Conservation (phyloP, 2,888 invertebrate species). For the Creontiades dilutus region DNA sequence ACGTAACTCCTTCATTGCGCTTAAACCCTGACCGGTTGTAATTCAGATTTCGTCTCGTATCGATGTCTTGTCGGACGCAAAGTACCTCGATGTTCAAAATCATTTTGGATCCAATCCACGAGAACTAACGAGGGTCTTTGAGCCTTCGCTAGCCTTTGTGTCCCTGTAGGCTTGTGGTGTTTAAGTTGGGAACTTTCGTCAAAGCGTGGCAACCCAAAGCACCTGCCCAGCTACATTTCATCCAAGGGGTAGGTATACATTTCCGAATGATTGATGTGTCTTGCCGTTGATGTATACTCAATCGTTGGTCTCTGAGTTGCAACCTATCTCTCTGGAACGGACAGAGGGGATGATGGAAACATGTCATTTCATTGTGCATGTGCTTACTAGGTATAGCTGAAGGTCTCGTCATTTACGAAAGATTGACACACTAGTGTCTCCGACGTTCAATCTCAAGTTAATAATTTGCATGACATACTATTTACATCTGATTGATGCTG, state of each 20-base stretch:
- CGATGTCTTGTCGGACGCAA: no score
- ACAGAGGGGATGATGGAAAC: background rate
- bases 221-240: conserved; percentile 22
- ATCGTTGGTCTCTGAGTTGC: background rate
- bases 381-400: background rate
- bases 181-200: conserved; percentile 19
- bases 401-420: background rate
- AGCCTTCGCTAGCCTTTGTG: background rate
- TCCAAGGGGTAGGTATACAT: conserved; percentile 1
- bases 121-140: conserved; percentile 6
- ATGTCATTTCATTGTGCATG: background rate
- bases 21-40: no score
- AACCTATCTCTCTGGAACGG: background rate
- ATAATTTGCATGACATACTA: no score
- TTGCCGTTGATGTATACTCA: background rate
- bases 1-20: no score
- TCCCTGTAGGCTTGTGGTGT: background rate
- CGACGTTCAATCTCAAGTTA: no score
- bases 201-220: background rate
- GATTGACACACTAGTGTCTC: background rate
- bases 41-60: no score
- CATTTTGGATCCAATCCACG: background rate
- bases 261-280: conserved; percentile 9
- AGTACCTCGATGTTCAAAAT: background rate
- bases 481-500: no score